These are phyloP conservation scores for Perca schrenkii DNA, from an alignment of 2,113 vertebrate genomes.

Conservation along the genomic window DNA sequence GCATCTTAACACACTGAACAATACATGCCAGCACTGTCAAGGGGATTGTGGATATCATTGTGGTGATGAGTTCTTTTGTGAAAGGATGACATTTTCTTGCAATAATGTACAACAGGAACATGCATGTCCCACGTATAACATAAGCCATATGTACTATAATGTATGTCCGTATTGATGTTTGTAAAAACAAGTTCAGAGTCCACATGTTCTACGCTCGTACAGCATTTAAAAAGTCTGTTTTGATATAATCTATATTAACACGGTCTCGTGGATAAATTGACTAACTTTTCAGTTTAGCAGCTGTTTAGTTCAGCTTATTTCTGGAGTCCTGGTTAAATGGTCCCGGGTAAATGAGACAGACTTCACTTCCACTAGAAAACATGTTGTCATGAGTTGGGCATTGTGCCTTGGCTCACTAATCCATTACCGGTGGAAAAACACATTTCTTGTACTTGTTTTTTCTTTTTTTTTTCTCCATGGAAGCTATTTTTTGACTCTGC, in stretches of 20 bases:
- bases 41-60: conserved; percentile 3
- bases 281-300: background rate
- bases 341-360: background rate
- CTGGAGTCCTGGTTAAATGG: background rate
- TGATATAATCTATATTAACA: background rate
- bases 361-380: conserved; percentile 1
- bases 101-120: background rate
- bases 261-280: background rate
- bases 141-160: background rate
- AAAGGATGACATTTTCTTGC: conserved; percentile 1
- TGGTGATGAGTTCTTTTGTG: conserved; percentile 14
- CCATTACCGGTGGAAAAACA: conserved; percentile 14
- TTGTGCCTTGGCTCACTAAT: conserved; percentile 20
- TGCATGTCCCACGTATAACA: background rate
- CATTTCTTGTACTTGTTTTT: conserved; percentile 3
- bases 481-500: background rate
- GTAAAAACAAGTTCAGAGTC: background rate
- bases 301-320: conserved; percentile 1
- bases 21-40: background rate
- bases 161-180: background rate
- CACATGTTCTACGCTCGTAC: background rate
- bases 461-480: background rate
- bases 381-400: conserved; percentile 10
- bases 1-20: conserved; percentile 12
- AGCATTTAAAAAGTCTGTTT: background rate